Conservation (phyloP, 2,113 vertebrate species). For the Siniperca knerii region DNA sequence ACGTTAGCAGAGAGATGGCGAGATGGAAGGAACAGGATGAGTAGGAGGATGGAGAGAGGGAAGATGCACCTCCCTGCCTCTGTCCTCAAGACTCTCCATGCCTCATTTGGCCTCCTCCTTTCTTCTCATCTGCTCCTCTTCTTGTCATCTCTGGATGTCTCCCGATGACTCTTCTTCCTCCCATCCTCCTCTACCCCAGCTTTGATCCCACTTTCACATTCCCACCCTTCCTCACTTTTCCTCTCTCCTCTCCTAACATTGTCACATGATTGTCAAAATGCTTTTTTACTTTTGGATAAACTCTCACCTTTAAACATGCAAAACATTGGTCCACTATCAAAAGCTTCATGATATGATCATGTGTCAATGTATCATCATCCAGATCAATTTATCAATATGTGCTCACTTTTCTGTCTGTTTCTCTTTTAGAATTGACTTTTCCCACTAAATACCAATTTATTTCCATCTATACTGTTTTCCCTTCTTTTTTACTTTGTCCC, state of each 20-base stretch:
- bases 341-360: not conserved
- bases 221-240: too few species aligned
- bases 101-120: not conserved
- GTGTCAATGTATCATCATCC: not conserved
- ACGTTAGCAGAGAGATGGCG: constrained; percentile 32
- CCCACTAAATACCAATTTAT: accelerated
- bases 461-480: not conserved
- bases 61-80: not conserved
- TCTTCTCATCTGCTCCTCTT: not conserved
- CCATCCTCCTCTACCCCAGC: not conserved
- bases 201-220: not conserved
- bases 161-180: not conserved
- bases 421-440: not conserved
- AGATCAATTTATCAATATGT: not conserved
- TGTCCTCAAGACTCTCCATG: not conserved
- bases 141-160: not conserved
- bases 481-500: not conserved
- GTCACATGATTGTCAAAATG: not conserved
- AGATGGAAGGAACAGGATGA: constrained; percentile 14
- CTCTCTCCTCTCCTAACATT: not conserved
- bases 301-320: not conserved
- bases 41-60: not conserved
- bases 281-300: not conserved
- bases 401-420: constrained; percentile 18
- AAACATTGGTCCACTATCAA: not conserved